A percentile compares a stretch with the other conserved stretches of the same genome.
These are phyloP conservation scores for Miniopterus natalensis DNA, from an alignment of 2,113 vertebrate genomes.

Conservation along the genomic window DNA sequence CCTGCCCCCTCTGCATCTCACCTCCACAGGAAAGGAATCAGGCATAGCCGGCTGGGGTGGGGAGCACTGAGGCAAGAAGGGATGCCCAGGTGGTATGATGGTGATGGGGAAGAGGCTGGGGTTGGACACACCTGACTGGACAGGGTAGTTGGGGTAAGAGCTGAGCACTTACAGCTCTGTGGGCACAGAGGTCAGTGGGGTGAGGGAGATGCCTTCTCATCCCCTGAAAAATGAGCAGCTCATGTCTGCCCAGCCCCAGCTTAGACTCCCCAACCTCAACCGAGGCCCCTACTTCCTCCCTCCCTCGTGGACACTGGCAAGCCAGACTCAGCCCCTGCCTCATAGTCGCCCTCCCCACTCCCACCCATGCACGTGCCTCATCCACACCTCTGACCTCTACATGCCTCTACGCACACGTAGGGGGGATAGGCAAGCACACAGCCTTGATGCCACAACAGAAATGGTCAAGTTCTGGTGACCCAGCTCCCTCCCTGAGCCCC, in stretches of 20 bases:
- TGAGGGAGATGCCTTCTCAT: background rate
- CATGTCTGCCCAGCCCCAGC: background rate
- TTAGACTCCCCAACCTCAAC: background rate
- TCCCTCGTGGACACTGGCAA: background rate
- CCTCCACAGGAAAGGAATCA: background rate
- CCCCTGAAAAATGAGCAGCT: background rate
- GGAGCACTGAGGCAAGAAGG: background rate
- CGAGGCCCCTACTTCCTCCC: background rate
- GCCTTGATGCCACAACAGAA: background rate
- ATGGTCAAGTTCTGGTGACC: background rate
- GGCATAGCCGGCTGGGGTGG: background rate
- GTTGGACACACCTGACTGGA: background rate
- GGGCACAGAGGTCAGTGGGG: background rate
- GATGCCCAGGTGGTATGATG: accelerated
- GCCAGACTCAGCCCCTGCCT: background rate
- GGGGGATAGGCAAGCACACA: accelerated
- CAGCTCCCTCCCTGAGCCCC: background rate
- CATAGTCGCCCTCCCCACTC: background rate
- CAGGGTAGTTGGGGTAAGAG: background rate
- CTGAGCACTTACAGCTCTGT: background rate
- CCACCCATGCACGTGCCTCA: background rate
- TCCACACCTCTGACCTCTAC: background rate
- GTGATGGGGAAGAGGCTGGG: background rate
- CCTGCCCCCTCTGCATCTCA: background rate
- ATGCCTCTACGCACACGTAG: accelerated